Evolutionary conservation across 2,888 invertebrate species (phyloP).

Genomic region (Phengaris alcon): DNA sequence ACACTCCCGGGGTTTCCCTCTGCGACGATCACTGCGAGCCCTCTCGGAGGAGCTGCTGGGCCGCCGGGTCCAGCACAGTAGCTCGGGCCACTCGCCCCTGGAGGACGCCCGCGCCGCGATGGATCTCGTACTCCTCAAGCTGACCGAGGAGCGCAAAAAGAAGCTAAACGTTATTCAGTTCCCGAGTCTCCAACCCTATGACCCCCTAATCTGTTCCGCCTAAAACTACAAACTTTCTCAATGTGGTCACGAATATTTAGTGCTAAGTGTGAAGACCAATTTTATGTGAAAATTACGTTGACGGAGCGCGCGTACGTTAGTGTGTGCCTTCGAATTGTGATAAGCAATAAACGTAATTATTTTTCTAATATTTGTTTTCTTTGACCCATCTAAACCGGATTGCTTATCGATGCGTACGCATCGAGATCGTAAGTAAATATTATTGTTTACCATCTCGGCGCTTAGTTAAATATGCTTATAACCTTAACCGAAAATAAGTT

Average conservation of each 20-base stretch:
- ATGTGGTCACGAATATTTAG: conserved; percentile 27
- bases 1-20: conserved; percentile 90
- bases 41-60: conserved; percentile 86
- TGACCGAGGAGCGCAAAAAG: conserved; percentile 62
- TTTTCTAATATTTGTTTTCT: conserved; percentile 56
- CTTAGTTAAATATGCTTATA: background rate
- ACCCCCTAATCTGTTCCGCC: conserved; percentile 70
- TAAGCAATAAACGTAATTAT: conserved; percentile 77
- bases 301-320: conserved; percentile 73
- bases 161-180: conserved; percentile 42
- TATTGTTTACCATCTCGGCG: conserved; percentile 17
- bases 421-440: conserved; percentile 23
- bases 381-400: conserved; percentile 28
- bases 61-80: conserved; percentile 87
- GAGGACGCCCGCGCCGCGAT: conserved; percentile 96
- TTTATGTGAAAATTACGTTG: conserved; percentile 66
- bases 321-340: conserved; percentile 78
- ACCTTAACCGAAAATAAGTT: background rate
- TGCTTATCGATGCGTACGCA: conserved; percentile 5
- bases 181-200: conserved; percentile 66
- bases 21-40: conserved; percentile 88
- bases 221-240: conserved; percentile 44
- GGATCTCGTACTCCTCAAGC: conserved; percentile 90
- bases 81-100: conserved; percentile 90
- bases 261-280: conserved; percentile 54